Conservation (phyloP, 2,797 vertebrate genomes). For the Argentina silus region DNA sequence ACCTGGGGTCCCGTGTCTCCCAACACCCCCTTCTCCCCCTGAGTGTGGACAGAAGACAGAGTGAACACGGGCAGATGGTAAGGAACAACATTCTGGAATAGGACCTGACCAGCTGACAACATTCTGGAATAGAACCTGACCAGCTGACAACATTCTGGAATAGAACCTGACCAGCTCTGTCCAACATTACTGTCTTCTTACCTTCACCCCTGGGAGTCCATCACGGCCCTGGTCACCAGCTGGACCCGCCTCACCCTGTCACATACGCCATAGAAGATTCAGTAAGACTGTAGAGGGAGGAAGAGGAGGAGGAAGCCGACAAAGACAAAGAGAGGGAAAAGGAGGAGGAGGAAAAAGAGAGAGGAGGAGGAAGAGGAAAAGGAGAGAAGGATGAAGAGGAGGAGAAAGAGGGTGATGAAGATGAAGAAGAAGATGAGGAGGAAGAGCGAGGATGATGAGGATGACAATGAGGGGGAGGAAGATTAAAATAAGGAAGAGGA, state of each 20-base stretch:
- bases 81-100: too few relatives aligned
- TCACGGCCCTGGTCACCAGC: slow-evolving; percentile 72
- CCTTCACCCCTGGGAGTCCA: slow-evolving; percentile 76
- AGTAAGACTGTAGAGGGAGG: too few relatives aligned
- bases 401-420: too few relatives aligned
- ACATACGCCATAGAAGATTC: neutral
- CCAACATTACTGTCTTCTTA: slow-evolving; percentile 34
- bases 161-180: neutral
- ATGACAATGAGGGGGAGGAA: neutral
- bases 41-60: slow-evolving; percentile 1
- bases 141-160: neutral
- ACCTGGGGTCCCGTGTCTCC: slow-evolving; percentile 49
- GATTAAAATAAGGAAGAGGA: neutral
- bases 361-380: neutral
- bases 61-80: neutral
- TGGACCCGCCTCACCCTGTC: slow-evolving; percentile 67
- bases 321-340: neutral
- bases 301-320: slow-evolving; percentile 1
- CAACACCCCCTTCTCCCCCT: slow-evolving; percentile 60
- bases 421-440: neutral
- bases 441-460: too few relatives aligned
- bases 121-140: too few relatives aligned
- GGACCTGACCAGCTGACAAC: neutral
- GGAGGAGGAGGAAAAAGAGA: too few relatives aligned
- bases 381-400: neutral